phyloP scores from a whole-genome alignment of 1,140 invertebrate genomes.

The Portunus trituberculatus region DNA sequence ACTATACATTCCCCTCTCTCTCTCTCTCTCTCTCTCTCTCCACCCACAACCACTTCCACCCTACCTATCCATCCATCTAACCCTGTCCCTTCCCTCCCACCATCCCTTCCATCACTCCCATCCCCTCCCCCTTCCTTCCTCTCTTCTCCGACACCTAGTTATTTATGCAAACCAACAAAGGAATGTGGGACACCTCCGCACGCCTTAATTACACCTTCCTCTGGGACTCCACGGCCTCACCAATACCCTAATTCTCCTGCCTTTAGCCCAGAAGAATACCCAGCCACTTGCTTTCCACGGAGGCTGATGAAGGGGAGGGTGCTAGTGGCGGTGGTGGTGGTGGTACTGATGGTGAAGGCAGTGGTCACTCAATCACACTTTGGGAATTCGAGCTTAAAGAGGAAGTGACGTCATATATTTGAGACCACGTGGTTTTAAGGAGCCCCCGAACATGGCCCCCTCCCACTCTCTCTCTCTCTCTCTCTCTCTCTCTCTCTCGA shows the following conservation, averaged over 20 bases:
- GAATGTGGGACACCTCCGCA: background rate
- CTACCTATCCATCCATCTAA: background rate
- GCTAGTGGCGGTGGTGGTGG: background rate
- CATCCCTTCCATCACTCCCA: background rate
- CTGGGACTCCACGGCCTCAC: background rate
- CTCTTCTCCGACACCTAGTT: background rate
- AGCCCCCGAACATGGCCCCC: too few relatives aligned
- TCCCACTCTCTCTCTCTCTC: slow-evolving; percentile 2
- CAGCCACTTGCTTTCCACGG: background rate
- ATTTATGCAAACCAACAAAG: slow-evolving; percentile 14
- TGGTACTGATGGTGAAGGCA: background rate
- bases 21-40: too few relatives aligned
- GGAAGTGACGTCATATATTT: background rate
- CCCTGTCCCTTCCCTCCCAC: background rate
- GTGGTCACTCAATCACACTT: background rate
- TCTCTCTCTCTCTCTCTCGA: background rate
- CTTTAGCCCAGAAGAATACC: background rate
- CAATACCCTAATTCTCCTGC: background rate
- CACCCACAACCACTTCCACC: too few relatives aligned
- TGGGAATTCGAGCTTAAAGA: background rate
- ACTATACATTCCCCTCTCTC: background rate
- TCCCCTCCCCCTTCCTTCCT: background rate
- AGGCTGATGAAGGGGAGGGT: background rate
- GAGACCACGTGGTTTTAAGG: background rate
- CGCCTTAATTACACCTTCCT: background rate